Evolutionary conservation across 1,140 invertebrate species (phyloP), one percentile per base, ranked within the genome.

Genomic region (Coelopa frigida): DNA sequence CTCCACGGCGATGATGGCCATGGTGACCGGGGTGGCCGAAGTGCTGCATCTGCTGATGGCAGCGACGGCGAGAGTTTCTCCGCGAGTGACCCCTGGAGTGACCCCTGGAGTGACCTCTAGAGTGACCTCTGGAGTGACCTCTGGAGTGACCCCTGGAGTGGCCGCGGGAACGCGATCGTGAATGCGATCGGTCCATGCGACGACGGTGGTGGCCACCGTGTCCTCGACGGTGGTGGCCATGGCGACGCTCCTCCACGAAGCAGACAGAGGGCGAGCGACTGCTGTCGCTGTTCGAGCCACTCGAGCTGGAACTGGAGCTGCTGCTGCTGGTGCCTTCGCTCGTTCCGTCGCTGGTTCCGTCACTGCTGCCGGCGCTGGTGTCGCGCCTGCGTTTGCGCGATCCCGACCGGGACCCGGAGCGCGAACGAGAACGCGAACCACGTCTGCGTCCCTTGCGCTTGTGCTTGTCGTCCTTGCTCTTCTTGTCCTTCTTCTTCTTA

Each of bases 401-500:
- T n/a, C n/a, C n/a, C n/a, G n/a, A n/a, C n/a, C n/a, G n/a, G 17
- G 21, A 11, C 35, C 27, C 7, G n/a, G 11, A 10, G 15, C 10
- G 10, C 29, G 26, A 21, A 4, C 26, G 33, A 18, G 40, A 21
- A 11, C 45, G 35, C n/a, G n/a, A n/a, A n/a, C n/a, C n/a, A 18
- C 42, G 24, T 7, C 21, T 15, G n/a, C 33, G 37, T 3, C 21
- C 21, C 31, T 48, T 42, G 22, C 15, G 7, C 35, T 45, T 32
- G 32, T 54, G 53, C 22, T 21, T 32, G 36, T 48, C 26, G 46
- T 55, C 55, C 48, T 22, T 24, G 21, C 39, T 56, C 50, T 49
- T 52, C 53, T n/a, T n/a, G 18, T 58, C 39, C 17, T 26, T 22
- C 47, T 54, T 56, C 35, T 54, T 54, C 1, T 46, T n/a, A 42